These are phyloP conservation scores for Hyperoplus lanceolatus DNA, from an alignment of 2,797 vertebrate species.

Conservation along the genomic window DNA sequence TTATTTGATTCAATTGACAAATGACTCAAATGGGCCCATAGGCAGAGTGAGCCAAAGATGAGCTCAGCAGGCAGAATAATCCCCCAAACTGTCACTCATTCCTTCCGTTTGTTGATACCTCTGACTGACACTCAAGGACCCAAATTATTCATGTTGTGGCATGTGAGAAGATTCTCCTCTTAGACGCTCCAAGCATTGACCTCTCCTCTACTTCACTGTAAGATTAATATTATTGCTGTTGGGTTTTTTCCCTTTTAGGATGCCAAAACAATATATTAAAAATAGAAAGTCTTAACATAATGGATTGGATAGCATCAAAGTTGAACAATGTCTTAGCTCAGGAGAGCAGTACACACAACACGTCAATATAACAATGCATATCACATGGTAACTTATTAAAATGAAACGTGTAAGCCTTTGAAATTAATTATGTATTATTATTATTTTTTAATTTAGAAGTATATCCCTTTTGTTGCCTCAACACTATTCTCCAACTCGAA, in stretches of 20 bases:
- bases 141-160: slow-evolving; percentile 31
- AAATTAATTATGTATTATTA: too few species aligned
- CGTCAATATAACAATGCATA: too few species aligned
- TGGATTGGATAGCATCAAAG: too few species aligned
- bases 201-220: background rate
- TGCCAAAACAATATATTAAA: background rate
- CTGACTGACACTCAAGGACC: background rate
- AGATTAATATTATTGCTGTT: too few species aligned
- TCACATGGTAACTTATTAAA: background rate
- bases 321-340: background rate
- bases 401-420: background rate
- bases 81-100: background rate
- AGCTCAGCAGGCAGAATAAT: background rate
- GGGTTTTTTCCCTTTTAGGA: background rate
- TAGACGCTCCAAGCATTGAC: background rate
- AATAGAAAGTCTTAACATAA: background rate
- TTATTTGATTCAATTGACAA: slow-evolving; percentile 2
- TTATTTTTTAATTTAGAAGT: background rate
- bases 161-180: slow-evolving; percentile 21
- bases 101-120: background rate
- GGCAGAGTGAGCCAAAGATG: background rate
- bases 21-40: background rate
- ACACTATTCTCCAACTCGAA: slow-evolving; percentile 18
- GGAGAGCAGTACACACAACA: too few species aligned
- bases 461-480: background rate